These are phyloP conservation scores for Hypomecis punctinalis DNA, from an alignment of 2,888 invertebrate species.

Conservation along the genomic window DNA sequence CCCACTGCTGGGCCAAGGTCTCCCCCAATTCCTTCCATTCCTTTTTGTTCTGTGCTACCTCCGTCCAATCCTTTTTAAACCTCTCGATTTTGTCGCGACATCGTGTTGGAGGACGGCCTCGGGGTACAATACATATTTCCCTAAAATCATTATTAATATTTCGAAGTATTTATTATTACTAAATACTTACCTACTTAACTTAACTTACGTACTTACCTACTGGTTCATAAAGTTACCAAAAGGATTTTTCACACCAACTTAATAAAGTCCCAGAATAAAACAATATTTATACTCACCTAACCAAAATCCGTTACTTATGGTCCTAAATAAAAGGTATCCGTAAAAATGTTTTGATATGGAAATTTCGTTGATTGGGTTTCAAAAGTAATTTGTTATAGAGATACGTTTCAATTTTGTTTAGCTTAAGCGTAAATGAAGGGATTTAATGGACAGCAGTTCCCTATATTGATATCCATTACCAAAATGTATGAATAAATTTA, in stretches of 20 bases:
- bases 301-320: constrained; percentile 14
- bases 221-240: too few species aligned
- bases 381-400: constrained; percentile 36
- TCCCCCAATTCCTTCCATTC: too few species aligned
- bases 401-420: constrained; percentile 41
- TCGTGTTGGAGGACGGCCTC: too few species aligned
- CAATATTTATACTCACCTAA: not conserved
- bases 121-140: too few species aligned
- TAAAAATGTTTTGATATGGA: constrained; percentile 38
- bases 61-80: too few species aligned
- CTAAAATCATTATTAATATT: too few species aligned
- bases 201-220: too few species aligned
- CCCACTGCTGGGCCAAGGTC: too few species aligned
- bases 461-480: constrained; percentile 24
- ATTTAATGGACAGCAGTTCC: constrained; percentile 30
- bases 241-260: not conserved
- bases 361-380: constrained; percentile 36
- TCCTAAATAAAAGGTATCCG: constrained; percentile 28
- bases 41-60: too few species aligned
- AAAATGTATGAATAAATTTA: constrained; percentile 25
- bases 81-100: too few species aligned
- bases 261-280: not conserved
- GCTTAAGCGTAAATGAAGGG: constrained; percentile 34
- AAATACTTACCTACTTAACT: too few species aligned
- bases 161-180: too few species aligned